Evolutionary conservation across 2,888 invertebrate genomes (phyloP).

Genomic region (Sarcophaga variegata): DNA sequence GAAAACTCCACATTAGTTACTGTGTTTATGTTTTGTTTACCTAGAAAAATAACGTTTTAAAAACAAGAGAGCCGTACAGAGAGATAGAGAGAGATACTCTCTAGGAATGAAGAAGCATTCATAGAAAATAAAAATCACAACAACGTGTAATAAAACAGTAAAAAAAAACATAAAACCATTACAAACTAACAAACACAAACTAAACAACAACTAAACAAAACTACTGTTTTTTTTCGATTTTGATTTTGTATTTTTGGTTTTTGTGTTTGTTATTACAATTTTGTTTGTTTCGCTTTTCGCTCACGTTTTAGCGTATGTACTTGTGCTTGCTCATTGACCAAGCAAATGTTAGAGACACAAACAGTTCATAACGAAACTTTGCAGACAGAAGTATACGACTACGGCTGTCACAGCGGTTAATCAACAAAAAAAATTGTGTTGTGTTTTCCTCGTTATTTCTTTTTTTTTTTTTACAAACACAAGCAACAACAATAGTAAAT

Average conservation of each 20-base stretch:
- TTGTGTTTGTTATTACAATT: slow-evolving; percentile 5
- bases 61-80: neutral
- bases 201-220: neutral
- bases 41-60: neutral
- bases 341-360: slow-evolving; percentile 61
- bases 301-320: slow-evolving; percentile 21
- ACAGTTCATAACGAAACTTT: slow-evolving; percentile 66
- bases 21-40: neutral
- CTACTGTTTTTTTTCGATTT: slow-evolving; percentile 35
- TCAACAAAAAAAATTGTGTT: neutral
- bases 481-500: neutral
- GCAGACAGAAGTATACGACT: slow-evolving; percentile 49
- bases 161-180: slow-evolving; percentile 35
- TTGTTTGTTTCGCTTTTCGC: neutral
- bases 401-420: slow-evolving; percentile 42
- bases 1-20: neutral
- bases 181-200: slow-evolving; percentile 1
- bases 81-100: neutral
- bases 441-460: slow-evolving; percentile 15
- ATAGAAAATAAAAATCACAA: slow-evolving; percentile 44
- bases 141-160: slow-evolving; percentile 53
- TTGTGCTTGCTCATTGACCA: slow-evolving; percentile 64
- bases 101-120: neutral
- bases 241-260: slow-evolving; percentile 25
- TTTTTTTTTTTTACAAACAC: neutral